Evolutionary conservation across 2,113 vertebrate genomes (phyloP).

Genomic region (Amphilophus citrinellus): DNA sequence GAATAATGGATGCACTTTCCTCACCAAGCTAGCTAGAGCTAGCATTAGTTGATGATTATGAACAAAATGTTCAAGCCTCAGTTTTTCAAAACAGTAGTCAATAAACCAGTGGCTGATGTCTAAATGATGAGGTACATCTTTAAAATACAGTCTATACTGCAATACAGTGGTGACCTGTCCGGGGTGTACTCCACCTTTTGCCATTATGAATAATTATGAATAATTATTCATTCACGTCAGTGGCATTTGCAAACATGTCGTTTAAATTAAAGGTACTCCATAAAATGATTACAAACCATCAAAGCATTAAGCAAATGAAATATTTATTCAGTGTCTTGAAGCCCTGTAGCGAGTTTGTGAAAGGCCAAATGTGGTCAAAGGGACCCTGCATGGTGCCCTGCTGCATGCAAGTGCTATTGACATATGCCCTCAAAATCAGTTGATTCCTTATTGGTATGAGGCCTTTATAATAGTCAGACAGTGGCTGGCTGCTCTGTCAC

Average conservation of each 20-base stretch:
- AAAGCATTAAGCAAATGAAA: constrained; percentile 22
- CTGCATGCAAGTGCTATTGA: constrained; percentile 49
- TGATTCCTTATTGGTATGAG: constrained; percentile 50
- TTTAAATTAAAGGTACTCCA: neutral
- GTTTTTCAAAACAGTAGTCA: neutral
- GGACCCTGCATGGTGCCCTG: constrained; percentile 44
- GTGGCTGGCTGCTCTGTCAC: constrained; percentile 28
- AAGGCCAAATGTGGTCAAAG: constrained; percentile 57
- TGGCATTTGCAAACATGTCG: neutral
- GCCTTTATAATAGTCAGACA: constrained; percentile 29
- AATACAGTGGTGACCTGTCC: neutral
- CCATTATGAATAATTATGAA: neutral
- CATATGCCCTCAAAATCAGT: constrained; percentile 36
- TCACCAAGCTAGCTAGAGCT: neutral
- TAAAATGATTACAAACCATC: constrained; percentile 19
- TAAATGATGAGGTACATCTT: neutral
- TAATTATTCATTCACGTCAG: neutral
- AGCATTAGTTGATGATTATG: neutral
- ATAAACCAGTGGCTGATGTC: neutral
- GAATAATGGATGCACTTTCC: neutral
- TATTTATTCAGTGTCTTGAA: constrained; percentile 31
- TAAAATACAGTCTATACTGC: neutral
- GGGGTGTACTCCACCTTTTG: too few relatives aligned
- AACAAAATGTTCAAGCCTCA: neutral
- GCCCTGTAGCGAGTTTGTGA: constrained; percentile 31